Conservation (phyloP, 2,797 vertebrate species). For the Phoeniculus purpureus region DNA sequence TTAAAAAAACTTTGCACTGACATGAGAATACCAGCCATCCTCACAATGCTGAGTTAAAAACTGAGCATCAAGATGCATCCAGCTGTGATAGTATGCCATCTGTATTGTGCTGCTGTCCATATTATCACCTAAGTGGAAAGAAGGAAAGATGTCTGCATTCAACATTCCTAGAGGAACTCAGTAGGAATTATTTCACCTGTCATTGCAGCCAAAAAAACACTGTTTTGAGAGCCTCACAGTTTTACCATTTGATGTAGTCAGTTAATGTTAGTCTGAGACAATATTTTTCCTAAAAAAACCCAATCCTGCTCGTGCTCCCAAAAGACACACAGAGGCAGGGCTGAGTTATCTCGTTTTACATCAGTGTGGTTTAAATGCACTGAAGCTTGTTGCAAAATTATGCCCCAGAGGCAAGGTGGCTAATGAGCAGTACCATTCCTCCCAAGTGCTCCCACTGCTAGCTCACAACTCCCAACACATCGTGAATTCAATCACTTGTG, state of each 20-base stretch:
- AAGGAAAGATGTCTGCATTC: background rate
- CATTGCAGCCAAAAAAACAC: background rate
- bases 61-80: background rate
- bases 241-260: background rate
- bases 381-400: background rate
- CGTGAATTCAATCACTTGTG: background rate
- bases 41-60: background rate
- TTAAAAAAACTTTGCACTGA: background rate
- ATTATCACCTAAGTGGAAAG: background rate
- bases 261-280: background rate
- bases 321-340: background rate
- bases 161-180: background rate
- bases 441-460: background rate
- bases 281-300: background rate
- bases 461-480: background rate
- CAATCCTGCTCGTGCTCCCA: background rate
- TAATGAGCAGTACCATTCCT: background rate
- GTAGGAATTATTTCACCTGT: background rate
- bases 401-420: background rate
- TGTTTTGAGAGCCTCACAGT: background rate
- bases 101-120: background rate
- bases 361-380: background rate
- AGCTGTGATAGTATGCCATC: background rate
- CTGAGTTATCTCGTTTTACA: background rate
- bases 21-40: background rate